Percentiles rank a stretch among this genome's conserved stretches.
These are phyloP conservation scores for Willisornis vidua DNA, from an alignment of 2,113 vertebrate genomes.

Conservation along the genomic window DNA sequence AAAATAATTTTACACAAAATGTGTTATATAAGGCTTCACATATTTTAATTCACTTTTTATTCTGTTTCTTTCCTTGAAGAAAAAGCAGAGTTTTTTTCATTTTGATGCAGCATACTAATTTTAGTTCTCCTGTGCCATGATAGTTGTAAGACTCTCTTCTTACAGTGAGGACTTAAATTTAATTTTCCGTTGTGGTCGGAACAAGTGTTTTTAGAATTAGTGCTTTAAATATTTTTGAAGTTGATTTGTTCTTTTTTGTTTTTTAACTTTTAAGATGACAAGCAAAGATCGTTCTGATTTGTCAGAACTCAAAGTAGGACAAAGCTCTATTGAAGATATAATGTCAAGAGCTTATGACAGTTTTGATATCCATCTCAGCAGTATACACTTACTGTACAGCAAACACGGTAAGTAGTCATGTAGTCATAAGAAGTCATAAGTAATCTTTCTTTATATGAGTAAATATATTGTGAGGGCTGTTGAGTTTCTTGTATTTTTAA, in stretches of 20 bases:
- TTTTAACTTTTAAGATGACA: constrained; percentile 74
- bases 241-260: background rate
- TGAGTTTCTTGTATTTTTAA: background rate
- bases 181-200: background rate
- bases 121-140: background rate
- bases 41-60: background rate
- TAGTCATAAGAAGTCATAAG: constrained; percentile 61
- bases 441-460: background rate
- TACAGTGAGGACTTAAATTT: background rate
- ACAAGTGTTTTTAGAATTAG: background rate
- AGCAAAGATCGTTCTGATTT: constrained; percentile 86
- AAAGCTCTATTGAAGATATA: constrained; percentile 89
- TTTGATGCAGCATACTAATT: background rate
- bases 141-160: background rate
- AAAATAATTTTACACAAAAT: background rate
- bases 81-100: background rate
- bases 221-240: background rate
- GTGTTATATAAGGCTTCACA: background rate
- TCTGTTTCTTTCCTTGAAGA: background rate
- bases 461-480: background rate
- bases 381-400: constrained; percentile 92
- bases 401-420: constrained; percentile 80
- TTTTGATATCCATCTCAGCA: constrained; percentile 92
- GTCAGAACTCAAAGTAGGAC: constrained; percentile 79
- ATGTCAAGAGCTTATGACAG: constrained; percentile 94